phyloP scores from a whole-genome alignment of 2,797 vertebrate genomes.

The Liparis tanakae region DNA sequence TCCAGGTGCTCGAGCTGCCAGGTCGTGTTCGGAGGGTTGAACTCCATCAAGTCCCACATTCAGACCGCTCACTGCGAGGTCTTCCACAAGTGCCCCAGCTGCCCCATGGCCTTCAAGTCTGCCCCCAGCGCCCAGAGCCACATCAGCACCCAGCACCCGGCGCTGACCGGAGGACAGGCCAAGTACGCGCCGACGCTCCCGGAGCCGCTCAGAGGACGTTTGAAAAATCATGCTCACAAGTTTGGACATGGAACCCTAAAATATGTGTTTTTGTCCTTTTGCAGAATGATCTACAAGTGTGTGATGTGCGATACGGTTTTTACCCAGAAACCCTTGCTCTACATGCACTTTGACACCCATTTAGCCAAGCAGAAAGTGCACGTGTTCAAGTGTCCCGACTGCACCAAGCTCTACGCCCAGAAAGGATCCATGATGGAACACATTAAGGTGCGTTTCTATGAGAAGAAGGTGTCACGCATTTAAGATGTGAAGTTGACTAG shows the following conservation, averaged over 20 bases:
- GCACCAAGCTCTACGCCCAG: conserved; percentile 96
- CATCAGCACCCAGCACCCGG: conserved; percentile 93
- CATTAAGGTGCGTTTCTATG: conserved; percentile 86
- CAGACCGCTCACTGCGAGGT: conserved; percentile 97
- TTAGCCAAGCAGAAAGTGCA: conserved; percentile 94
- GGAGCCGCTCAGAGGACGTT: neutral
- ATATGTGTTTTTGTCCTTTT: neutral
- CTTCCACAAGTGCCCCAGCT: conserved; percentile 98
- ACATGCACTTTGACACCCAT: conserved; percentile 95
- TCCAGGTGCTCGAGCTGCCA: conserved; percentile 95
- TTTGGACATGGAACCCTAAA: neutral
- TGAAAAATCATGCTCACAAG: neutral
- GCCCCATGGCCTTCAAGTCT: conserved; percentile 99
- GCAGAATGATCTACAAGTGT: conserved; percentile 97
- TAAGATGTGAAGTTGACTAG: neutral
- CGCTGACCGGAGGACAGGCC: conserved; percentile 89
- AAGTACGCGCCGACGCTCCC: too few relatives aligned
- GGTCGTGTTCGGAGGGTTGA: conserved; percentile 94
- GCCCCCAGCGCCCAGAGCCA: conserved; percentile 93
- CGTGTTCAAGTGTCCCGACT: conserved; percentile 96
- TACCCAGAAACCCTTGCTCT: conserved; percentile 94
- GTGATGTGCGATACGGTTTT: conserved; percentile 98
- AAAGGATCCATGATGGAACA: conserved; percentile 96
- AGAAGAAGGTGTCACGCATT: neutral
- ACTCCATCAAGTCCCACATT: conserved; percentile 97